Conservation (phyloP, 2,888 invertebrate species). For the Autographa pulchrina region DNA sequence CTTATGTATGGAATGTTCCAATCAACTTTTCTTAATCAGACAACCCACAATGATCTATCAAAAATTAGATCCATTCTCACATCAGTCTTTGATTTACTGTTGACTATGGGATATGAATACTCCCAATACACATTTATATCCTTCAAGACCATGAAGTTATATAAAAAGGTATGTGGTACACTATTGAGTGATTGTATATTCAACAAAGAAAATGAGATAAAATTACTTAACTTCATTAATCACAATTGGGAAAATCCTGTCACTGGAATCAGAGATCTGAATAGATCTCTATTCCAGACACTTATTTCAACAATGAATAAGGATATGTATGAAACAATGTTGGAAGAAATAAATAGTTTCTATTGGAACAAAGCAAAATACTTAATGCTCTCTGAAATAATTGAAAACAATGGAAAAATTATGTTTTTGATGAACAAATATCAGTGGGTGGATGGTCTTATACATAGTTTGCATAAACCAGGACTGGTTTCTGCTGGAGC, state of each 20-base stretch:
- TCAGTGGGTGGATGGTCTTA: conserved; percentile 76
- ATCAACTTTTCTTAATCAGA: conserved; percentile 73
- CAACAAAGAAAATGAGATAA: conserved; percentile 71
- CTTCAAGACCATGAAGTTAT: conserved; percentile 85
- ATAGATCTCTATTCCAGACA: conserved; percentile 84
- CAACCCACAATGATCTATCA: conserved; percentile 39
- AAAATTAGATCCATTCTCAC: conserved; percentile 63
- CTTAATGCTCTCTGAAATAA: conserved; percentile 87
- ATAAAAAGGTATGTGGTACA: conserved; percentile 79
- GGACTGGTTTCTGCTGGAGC: conserved; percentile 90
- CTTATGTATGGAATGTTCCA: conserved; percentile 85
- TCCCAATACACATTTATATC: conserved; percentile 86
- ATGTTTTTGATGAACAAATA: conserved; percentile 55
- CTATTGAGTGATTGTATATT: conserved; percentile 71
- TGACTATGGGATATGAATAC: conserved; percentile 83
- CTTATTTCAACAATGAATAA: conserved; percentile 69
- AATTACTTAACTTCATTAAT: conserved; percentile 85
- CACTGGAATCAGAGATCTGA: conserved; percentile 88
- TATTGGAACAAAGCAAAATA: conserved; percentile 90
- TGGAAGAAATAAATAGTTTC: conserved; percentile 79
- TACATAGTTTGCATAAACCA: conserved; percentile 82
- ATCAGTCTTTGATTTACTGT: conserved; percentile 70
- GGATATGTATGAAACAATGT: conserved; percentile 64
- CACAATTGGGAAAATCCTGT: conserved; percentile 91
- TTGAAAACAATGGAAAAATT: conserved; percentile 68